These are phyloP conservation scores for Rhagium mordax DNA, from an alignment of 2,888 invertebrate genomes.

Conservation along the genomic window DNA sequence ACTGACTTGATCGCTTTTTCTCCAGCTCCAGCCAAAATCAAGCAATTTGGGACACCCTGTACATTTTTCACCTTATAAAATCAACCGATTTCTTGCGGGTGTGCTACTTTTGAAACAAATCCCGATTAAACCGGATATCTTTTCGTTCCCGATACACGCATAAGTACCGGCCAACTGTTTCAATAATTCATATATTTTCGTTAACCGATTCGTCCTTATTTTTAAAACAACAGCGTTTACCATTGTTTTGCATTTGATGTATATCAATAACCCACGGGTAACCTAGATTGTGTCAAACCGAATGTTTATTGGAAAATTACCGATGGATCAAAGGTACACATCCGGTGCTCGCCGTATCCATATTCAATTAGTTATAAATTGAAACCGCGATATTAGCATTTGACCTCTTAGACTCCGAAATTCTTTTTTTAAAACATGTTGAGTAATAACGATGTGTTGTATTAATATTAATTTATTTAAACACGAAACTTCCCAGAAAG, in stretches of 20 bases:
- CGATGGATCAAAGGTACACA: slow-evolving; percentile 34
- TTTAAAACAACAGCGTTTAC: slow-evolving; percentile 5
- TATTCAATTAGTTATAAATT: slow-evolving; percentile 48
- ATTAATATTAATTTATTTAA: slow-evolving; percentile 25
- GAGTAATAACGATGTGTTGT: neutral
- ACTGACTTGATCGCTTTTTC: too few species aligned
- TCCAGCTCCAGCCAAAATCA: too few species aligned
- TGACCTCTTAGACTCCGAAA: slow-evolving; percentile 30
- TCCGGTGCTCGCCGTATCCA: slow-evolving; percentile 39
- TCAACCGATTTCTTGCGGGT: too few species aligned
- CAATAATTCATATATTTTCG: neutral
- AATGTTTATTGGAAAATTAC: slow-evolving; percentile 32
- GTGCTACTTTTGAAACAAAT: too few species aligned
- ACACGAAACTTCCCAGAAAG: neutral
- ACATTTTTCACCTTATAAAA: too few species aligned
- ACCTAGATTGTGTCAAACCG: slow-evolving; percentile 11
- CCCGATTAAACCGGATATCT: too few species aligned
- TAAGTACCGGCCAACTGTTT: neutral
- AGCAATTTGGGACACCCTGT: too few species aligned
- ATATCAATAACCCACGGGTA: neutral
- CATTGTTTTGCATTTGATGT: neutral
- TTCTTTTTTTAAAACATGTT: slow-evolving; percentile 23
- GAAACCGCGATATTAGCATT: slow-evolving; percentile 22
- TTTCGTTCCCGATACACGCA: too few species aligned
- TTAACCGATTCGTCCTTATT: neutral